Base-by-base conservation (phyloP, 2,797 vertebrate genomes). In the Protosalanx chinensis region DNA sequence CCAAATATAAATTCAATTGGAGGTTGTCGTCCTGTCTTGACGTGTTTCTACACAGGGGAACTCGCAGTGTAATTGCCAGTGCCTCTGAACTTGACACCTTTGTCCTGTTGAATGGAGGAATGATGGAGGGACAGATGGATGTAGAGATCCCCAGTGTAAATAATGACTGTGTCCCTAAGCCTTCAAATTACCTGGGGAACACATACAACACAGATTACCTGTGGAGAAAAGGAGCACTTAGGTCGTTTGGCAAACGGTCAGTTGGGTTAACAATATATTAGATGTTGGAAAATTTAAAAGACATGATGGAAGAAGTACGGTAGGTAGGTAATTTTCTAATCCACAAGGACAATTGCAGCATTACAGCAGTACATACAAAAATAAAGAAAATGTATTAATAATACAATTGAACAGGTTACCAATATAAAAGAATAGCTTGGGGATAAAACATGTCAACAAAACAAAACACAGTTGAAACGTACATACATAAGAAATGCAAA, bases 31-130 rank as follows among this genome's bases (percentile, higher is more conserved):
- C 79, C 72, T 70, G 63, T 79, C 67, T 78, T 4, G 18, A 73
- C 72, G 70, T 37, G 15, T 57, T 35, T 64, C 6, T 74, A 76
- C 82, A 3, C 41, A 68, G 71, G 78, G 67, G 77, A 74, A 73
- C 75, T 81, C 76, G 77, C 81, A 82, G 72, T 64, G 29, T 84
- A 84, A 81, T 85, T 86, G 84, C 78, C 69, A 29, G 71, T 82
- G 73, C 72, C 79, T 75, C 76, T 79, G 80, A 86, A 87, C 81
- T 85, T 85, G 81, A 88, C 86, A 86, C 80, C 80, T 76, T 80
- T 76, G 73, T 74, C 72, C 74, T 83, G 65, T 79, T 78, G 72
- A 87, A 84, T 79, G 68, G 61, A 16, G 60, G 80, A 82, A 85
- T 85, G 77, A 84, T 86, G 73, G 82, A 84, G 77, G 79, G 70